Evolutionary conservation across 2,888 invertebrate species (phyloP).

Genomic region (Diarsia brunnea): DNA sequence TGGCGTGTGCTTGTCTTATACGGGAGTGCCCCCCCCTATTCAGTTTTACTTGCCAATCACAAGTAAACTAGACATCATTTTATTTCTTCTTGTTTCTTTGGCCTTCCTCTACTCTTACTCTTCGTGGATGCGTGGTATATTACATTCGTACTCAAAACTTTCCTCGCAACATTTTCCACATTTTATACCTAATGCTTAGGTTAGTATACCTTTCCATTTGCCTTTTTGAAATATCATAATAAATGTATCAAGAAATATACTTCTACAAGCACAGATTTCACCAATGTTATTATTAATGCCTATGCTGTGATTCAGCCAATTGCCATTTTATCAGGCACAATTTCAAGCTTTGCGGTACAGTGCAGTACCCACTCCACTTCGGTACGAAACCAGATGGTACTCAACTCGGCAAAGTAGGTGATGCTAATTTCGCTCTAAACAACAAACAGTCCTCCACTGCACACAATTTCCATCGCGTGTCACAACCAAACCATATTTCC

Average conservation of each 20-base stretch:
- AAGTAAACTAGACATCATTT: background rate
- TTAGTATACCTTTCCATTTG: background rate
- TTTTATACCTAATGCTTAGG: background rate
- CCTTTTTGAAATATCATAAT: background rate
- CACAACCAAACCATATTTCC: conserved; percentile 36
- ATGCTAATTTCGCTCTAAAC: conserved; percentile 17
- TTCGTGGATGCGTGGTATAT: too few relatives aligned
- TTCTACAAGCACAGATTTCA: background rate
- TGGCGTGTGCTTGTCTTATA: background rate
- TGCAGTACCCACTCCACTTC: background rate
- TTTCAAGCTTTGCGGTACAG: background rate
- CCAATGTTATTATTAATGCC: background rate
- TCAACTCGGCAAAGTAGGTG: background rate
- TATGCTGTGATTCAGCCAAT: background rate
- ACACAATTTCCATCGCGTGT: conserved; percentile 18
- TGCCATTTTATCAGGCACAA: background rate
- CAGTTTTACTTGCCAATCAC: background rate
- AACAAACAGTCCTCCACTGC: conserved; percentile 9
- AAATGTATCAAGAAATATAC: background rate
- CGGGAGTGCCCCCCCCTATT: background rate
- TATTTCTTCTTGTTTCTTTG: background rate
- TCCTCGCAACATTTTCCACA: background rate
- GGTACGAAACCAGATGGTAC: conserved; percentile 1
- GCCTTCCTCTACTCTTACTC: too few relatives aligned
- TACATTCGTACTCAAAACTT: too few relatives aligned